Conservation (phyloP, 2,797 vertebrate genomes). For the Brachyalestes nurse region DNA sequence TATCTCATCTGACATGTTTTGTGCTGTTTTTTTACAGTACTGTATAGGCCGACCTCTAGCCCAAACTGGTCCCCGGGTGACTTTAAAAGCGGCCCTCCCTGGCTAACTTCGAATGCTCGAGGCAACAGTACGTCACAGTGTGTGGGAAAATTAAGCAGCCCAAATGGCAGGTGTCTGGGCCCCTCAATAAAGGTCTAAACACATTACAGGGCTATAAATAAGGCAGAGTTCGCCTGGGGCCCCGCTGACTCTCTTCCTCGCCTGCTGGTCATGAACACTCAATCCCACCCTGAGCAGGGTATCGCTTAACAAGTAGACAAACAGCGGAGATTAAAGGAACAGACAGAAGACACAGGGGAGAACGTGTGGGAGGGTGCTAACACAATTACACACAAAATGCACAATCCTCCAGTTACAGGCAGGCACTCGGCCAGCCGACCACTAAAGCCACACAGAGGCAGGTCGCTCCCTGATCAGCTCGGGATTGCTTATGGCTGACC, state of each 20-base stretch:
- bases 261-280: slow-evolving; percentile 69
- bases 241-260: slow-evolving; percentile 65
- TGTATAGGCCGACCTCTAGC: slow-evolving; percentile 44
- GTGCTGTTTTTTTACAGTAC: slow-evolving; percentile 29
- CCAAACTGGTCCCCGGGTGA: slow-evolving; percentile 39
- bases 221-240: slow-evolving; percentile 53
- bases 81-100: slow-evolving; percentile 25
- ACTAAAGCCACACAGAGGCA: slow-evolving; percentile 72
- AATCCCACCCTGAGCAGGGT: slow-evolving; percentile 76
- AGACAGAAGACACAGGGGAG: slow-evolving; percentile 80
- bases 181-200: slow-evolving; percentile 67
- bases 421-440: slow-evolving; percentile 60
- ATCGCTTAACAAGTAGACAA: slow-evolving; percentile 82
- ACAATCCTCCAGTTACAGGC: slow-evolving; percentile 72
- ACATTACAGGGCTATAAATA: slow-evolving; percentile 80
- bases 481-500: slow-evolving; percentile 33
- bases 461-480: slow-evolving; percentile 65
- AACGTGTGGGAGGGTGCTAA: slow-evolving; percentile 78
- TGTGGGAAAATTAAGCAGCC: slow-evolving; percentile 63
- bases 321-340: slow-evolving; percentile 80
- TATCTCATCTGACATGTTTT: slow-evolving; percentile 46
- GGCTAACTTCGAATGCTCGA: background rate
- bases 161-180: slow-evolving; percentile 49
- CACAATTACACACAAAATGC: slow-evolving; percentile 80
- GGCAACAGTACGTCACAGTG: slow-evolving; percentile 41